Evolutionary conservation across 2,888 invertebrate species (phyloP).

Genomic region (Phorcus lineatus): DNA sequence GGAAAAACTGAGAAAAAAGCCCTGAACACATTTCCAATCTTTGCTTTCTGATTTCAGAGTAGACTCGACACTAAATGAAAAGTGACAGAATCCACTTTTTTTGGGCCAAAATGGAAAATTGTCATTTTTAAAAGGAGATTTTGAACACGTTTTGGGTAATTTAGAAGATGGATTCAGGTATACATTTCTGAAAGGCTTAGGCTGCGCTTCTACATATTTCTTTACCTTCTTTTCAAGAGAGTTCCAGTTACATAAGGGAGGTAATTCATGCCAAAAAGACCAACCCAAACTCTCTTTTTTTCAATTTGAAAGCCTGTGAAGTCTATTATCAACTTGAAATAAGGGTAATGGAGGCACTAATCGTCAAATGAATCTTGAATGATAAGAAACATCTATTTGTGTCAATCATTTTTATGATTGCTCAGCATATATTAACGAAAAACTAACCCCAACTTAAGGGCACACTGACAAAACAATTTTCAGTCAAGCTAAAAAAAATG

Average conservation of each 20-base stretch:
- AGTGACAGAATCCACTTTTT: neutral
- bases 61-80: constrained; percentile 5
- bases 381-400: too few species aligned
- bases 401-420: too few species aligned
- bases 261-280: neutral
- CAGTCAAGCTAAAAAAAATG: too few species aligned
- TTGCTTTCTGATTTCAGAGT: neutral
- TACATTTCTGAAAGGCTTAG: neutral
- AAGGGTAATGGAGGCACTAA: too few species aligned
- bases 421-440: too few species aligned
- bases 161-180: neutral
- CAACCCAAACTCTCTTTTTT: too few species aligned
- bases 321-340: too few species aligned
- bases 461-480: too few species aligned
- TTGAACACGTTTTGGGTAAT: constrained; percentile 1
- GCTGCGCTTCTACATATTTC: neutral
- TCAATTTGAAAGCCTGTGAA: too few species aligned
- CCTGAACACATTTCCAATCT: neutral
- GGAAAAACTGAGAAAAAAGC: neutral
- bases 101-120: neutral
- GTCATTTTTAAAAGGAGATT: neutral
- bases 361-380: too few species aligned
- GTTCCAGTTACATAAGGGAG: neutral
- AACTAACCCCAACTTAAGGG: too few species aligned
- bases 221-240: neutral